Base-by-base conservation (phyloP, 2,888 invertebrate genomes). In the Augiades crinisus region DNA sequence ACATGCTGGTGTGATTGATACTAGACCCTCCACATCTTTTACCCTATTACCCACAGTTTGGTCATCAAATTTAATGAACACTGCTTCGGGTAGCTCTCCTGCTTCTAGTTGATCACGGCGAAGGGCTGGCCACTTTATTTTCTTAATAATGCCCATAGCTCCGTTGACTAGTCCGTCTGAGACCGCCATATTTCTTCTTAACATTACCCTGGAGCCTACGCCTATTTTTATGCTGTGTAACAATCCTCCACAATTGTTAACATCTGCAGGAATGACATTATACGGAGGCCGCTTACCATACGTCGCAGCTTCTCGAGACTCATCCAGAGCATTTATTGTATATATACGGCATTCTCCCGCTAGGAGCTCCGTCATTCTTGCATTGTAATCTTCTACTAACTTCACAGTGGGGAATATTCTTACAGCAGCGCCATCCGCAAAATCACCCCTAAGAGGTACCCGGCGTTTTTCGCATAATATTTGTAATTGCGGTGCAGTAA, bases 121-220 rank as follows among this genome's bases (percentile, higher is more conserved):
- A 34, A 64, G 59, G 31, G 37, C n/a, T 22, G 63, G 62, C 60
- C 56, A 57, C 5, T 61, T 53, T 46, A 61, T 57, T 59, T 60
- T 55, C 17, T 43, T 54, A 30, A 59, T 58, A 21, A 49, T 30
- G 5, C 61, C 56, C 12, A 60, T 58, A 6, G 34, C 19, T n/a
- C 54, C 58, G 55, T 59, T 62, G 12, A 59, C 56, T 36, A 57
- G 37, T 13, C 59, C 56, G 47, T 58, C 57, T 6, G 54, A 50
- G 10, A 59, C 57, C 33, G 58, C 59, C 31, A 59, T 22, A 37
- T 62, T 59, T 10, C 47, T 57, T 24, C 57, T 47, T 8, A 62
- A 43, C 60, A 62, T 62, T 1, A 59, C 56, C 44, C 59, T 60
- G 19, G 60, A 54, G 12, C 53, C 58, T 0, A 58, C 55, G 33